Conservation (phyloP, 2,888 invertebrate genomes). For the Tenthredo distinguenda region DNA sequence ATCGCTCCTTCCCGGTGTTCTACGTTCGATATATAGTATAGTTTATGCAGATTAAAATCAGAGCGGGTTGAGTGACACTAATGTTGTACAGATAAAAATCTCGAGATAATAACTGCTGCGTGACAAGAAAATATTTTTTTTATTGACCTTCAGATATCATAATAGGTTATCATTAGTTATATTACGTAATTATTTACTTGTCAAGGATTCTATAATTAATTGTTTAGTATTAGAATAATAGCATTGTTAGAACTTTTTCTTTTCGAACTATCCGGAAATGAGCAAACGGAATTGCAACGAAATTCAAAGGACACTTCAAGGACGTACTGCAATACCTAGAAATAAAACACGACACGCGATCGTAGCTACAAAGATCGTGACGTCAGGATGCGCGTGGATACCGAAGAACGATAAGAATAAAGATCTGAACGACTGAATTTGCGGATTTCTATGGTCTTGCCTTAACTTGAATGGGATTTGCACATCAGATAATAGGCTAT, state of each 20-base stretch:
- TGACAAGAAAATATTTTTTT: not conserved
- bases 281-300: not conserved
- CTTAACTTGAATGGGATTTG: not conserved
- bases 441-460: not conserved
- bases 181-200: not conserved
- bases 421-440: not conserved
- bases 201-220: not conserved
- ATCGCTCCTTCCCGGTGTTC: not conserved
- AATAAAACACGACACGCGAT: not conserved
- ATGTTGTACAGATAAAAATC: not conserved
- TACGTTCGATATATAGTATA: not conserved
- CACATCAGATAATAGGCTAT: not conserved
- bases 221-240: not conserved
- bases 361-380: not conserved
- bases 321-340: not conserved
- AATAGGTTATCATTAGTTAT: not conserved
- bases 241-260: not conserved
- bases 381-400: not conserved
- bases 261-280: not conserved
- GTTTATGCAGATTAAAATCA: not conserved
- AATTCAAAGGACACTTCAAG: not conserved
- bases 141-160: not conserved
- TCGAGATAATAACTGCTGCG: not conserved
- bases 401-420: too few species aligned
- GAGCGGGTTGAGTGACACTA: not conserved